A percentile compares a stretch with the other conserved stretches of the same genome.
Conservation (phyloP, 1,140 invertebrate species). For the Amyelois transitella region DNA sequence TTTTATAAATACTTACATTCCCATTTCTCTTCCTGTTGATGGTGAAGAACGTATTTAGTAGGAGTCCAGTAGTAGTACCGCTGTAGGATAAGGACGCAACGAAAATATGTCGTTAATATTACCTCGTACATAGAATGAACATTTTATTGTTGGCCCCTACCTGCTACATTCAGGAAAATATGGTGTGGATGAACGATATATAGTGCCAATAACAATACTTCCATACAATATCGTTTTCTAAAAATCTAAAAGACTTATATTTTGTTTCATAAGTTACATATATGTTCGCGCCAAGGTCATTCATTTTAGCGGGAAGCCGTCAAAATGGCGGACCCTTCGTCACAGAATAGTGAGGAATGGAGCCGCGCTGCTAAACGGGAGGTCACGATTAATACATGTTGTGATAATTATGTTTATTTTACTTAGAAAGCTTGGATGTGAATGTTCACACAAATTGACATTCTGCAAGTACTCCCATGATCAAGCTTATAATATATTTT, state of each 20-base stretch:
- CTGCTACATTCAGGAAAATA: background rate
- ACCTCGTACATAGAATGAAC: too few relatives aligned
- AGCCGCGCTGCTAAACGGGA: slow-evolving; percentile 27
- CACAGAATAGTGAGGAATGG: slow-evolving; percentile 9
- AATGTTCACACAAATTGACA: background rate
- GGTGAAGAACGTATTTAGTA: too few relatives aligned
- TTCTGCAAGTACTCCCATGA: too few relatives aligned
- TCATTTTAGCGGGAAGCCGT: slow-evolving; percentile 43
- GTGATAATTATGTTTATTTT: slow-evolving; percentile 18
- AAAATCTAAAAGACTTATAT: background rate
- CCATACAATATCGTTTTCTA: background rate
- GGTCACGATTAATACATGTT: slow-evolving; percentile 28
- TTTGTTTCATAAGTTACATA: slow-evolving; percentile 7
- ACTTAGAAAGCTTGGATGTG: background rate
- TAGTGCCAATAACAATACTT: background rate
- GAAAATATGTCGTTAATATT: too few relatives aligned
- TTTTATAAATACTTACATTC: too few relatives aligned
- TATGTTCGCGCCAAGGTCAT: slow-evolving; percentile 25
- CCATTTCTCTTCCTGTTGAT: too few relatives aligned
- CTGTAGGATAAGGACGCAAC: too few relatives aligned
- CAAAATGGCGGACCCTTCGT: slow-evolving; percentile 29
- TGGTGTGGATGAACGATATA: background rate
- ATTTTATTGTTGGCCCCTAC: background rate
- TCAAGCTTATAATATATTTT: background rate
- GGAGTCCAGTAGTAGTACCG: too few relatives aligned